These are phyloP conservation scores for Hypena proboscidalis DNA, from an alignment of 2,888 invertebrate genomes.

Conservation along the genomic window DNA sequence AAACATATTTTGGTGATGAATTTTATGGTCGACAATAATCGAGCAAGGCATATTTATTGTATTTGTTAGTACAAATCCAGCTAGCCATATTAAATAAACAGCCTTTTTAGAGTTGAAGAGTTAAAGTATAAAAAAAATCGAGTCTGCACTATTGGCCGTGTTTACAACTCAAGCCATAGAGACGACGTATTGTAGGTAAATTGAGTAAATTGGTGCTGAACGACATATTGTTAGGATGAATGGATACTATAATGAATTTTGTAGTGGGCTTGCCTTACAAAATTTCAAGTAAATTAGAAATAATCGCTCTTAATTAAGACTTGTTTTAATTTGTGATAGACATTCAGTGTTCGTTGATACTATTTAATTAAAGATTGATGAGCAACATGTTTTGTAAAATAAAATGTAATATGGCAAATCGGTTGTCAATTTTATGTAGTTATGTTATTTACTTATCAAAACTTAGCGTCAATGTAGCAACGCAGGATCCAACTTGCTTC, in stretches of 20 bases:
- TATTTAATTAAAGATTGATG: background rate
- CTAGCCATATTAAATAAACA: slow-evolving; percentile 27
- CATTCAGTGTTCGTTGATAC: background rate
- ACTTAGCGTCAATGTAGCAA: no score
- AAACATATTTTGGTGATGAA: no score
- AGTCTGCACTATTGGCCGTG: slow-evolving; percentile 41
- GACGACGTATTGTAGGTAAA: slow-evolving; percentile 23
- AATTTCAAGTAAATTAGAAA: slow-evolving; percentile 11
- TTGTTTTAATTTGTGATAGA: slow-evolving; percentile 7
- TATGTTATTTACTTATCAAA: no score
- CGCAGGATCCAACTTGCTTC: no score
- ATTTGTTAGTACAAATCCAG: slow-evolving; percentile 40
- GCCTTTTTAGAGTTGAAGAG: slow-evolving; percentile 7
- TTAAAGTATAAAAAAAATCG: slow-evolving; percentile 10
- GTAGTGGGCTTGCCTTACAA: slow-evolving; percentile 35
- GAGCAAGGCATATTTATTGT: no score
- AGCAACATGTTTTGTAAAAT: background rate
- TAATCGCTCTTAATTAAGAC: slow-evolving; percentile 3
- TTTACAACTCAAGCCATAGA: slow-evolving; percentile 26
- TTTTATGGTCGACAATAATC: no score
- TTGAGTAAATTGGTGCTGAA: slow-evolving; percentile 47
- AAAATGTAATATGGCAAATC: no score
- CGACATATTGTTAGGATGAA: slow-evolving; percentile 26
- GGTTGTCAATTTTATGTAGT: no score
- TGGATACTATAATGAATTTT: slow-evolving; percentile 14